Evolutionary conservation across 2,113 vertebrate species (phyloP).

Genomic region (Paedocypris sp.): DNA sequence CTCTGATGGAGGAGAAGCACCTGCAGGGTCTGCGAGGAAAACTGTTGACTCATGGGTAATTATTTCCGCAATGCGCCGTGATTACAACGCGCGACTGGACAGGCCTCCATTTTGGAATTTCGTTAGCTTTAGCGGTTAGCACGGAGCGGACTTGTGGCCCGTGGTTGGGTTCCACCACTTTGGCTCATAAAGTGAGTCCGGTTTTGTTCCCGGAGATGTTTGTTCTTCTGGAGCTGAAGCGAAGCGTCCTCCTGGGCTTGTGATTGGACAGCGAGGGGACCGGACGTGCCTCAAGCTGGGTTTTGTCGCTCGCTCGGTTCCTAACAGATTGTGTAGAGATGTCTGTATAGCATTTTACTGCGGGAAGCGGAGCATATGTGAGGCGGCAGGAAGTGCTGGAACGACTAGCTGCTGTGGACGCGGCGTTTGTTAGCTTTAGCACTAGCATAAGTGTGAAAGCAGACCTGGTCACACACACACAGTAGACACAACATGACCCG

Average conservation of each 20-base stretch:
- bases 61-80: background rate
- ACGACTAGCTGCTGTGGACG: too few species aligned
- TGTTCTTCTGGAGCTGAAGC: too few species aligned
- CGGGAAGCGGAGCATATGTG: too few species aligned
- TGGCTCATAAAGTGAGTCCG: background rate
- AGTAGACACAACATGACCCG: constrained; percentile 64
- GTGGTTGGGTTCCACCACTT: background rate
- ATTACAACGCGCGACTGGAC: background rate
- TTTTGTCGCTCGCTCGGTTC: too few species aligned
- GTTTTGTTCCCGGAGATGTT: too few species aligned
- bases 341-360: too few species aligned
- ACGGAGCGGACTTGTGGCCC: background rate
- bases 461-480: constrained; percentile 11
- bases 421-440: constrained; percentile 8
- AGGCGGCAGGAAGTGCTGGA: too few species aligned
- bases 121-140: background rate
- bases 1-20: constrained; percentile 6
- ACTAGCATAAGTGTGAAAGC: constrained; percentile 53
- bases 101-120: background rate
- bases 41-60: constrained; percentile 4
- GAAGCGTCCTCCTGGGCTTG: too few species aligned
- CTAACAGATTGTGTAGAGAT: too few species aligned
- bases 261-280: too few species aligned
- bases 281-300: too few species aligned
- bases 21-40: constrained; percentile 10